phyloP scores from a whole-genome alignment of 1,140 invertebrate genomes.

The Cephus cinctus region DNA sequence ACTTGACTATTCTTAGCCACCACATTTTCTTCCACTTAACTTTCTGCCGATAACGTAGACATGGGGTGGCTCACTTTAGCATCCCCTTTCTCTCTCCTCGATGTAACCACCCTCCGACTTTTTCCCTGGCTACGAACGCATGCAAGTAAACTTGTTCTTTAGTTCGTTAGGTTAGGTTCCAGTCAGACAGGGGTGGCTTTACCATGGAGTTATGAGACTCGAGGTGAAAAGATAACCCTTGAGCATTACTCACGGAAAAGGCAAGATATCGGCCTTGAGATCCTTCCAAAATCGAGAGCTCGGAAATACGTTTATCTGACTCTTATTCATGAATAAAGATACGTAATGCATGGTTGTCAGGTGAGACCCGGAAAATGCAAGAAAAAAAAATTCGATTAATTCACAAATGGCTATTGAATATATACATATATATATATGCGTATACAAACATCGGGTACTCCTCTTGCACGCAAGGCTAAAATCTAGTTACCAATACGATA shows the following conservation, averaged over 20 bases:
- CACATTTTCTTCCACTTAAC: constrained; percentile 55
- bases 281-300: too few species aligned
- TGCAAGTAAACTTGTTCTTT: constrained; percentile 49
- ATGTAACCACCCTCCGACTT: too few species aligned
- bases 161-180: constrained; percentile 51
- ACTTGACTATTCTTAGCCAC: constrained; percentile 29
- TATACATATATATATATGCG: background rate
- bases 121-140: constrained; percentile 21
- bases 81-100: too few species aligned
- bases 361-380: too few species aligned
- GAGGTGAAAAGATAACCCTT: constrained; percentile 52
- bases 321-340: too few species aligned
- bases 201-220: constrained; percentile 43
- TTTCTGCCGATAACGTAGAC: constrained; percentile 47
- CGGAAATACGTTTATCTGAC: too few species aligned
- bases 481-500: background rate
- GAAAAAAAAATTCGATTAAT: background rate
- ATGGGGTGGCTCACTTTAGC: too few species aligned
- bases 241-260: constrained; percentile 45
- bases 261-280: too few species aligned
- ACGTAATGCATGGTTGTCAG: too few species aligned
- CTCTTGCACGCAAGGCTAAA: constrained; percentile 4
- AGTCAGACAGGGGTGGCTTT: constrained; percentile 16
- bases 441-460: background rate
- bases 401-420: background rate